Evolutionary conservation across 2,797 vertebrate species (phyloP), one percentile per base, ranked within the genome.

Genomic region (Iguana delicatissima): DNA sequence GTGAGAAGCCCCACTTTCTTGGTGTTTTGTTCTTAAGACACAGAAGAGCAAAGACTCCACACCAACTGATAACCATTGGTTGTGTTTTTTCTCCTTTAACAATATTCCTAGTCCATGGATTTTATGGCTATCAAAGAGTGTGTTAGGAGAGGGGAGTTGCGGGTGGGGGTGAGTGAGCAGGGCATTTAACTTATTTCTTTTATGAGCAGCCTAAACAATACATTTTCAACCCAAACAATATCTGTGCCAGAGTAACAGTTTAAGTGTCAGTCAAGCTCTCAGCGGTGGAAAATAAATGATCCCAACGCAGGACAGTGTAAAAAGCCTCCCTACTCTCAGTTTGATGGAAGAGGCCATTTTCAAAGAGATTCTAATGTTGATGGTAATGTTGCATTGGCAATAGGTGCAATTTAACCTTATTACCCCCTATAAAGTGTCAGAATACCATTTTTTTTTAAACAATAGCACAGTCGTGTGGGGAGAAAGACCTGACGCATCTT

Each of bases 191-290:
- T 95, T 91, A 89, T 93, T 95, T 95, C 96, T 97, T 97, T 97
- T 95, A 97, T 96, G 93, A 95, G 94, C 80, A 93, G 89, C 89
- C 95, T 95, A 97, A 96, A 97, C 96, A 96, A 96, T 96, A 95
- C 93, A 95, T 95, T 94, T 92, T 92, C 80, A 93, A 92, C 93
- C 93, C 95, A 95, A 95, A 95, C 93, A 94, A 95, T 96, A 91
- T 94, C 92, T 95, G 88, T 91, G 94, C 89, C 79, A 20, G 87
- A 89, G 91, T 79, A 96, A 95, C 92, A 80, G 93, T 84, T 89
- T 90, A 26, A 89, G 50, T 85, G 93, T 93, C 95, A 92, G 89
- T 95, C 88, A 92, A 93, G 93, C 16, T 76, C 83, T 91, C 80
- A 0, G 91, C 90, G 89, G 93, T 96, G 93, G 93, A 95, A 96